Evolutionary conservation across 1,140 invertebrate species (phyloP).

Genomic region (Diachasma alloeum): DNA sequence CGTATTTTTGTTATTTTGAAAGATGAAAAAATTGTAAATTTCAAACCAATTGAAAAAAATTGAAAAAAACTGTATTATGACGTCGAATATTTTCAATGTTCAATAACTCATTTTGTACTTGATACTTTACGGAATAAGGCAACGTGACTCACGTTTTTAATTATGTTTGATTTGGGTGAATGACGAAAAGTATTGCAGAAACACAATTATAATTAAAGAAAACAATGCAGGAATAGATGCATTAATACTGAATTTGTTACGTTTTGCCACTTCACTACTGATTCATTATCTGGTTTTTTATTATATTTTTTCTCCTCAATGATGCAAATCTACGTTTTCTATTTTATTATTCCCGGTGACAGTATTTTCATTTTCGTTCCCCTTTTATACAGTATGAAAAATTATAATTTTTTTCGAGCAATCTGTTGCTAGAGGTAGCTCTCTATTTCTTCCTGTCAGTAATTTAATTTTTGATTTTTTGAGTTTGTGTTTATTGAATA

Average conservation of each 20-base stretch:
- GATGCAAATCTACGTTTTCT: neutral
- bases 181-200: no score
- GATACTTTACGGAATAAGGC: no score
- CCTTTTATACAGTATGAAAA: neutral
- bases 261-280: neutral
- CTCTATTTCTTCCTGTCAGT: neutral
- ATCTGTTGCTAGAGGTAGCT: neutral
- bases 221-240: no score
- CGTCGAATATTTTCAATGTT: no score
- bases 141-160: no score
- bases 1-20: neutral
- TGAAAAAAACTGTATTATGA: neutral
- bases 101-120: no score
- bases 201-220: no score
- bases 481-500: neutral
- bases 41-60: neutral
- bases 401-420: neutral
- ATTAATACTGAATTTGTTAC: neutral
- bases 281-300: neutral
- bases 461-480: neutral
- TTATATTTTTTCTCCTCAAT: neutral
- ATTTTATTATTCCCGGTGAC: constrained; percentile 12
- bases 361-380: constrained; percentile 10
- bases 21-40: neutral
- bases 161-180: no score